Evolutionary conservation across 2,797 vertebrate genomes (phyloP).

Genomic region (Hozukius guyotensis): DNA sequence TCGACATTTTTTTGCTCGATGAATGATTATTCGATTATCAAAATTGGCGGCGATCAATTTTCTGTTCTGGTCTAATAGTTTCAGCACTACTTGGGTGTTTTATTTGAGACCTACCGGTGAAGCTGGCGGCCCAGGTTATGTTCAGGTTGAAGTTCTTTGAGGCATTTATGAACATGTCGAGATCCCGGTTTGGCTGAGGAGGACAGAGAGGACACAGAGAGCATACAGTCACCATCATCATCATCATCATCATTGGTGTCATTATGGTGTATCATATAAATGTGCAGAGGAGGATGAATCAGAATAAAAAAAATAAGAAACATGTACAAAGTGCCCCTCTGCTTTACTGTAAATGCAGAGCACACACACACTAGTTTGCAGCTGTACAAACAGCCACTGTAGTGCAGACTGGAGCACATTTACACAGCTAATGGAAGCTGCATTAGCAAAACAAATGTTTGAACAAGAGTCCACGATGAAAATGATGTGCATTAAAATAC

Average conservation of each 20-base stretch:
- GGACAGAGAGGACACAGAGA: neutral
- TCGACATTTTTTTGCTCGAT: neutral
- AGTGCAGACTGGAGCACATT: neutral
- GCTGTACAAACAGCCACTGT: slow-evolving; percentile 23
- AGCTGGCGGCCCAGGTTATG: slow-evolving; percentile 97
- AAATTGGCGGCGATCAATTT: neutral
- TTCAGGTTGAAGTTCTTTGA: slow-evolving; percentile 99
- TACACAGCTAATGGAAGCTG: slow-evolving; percentile 37
- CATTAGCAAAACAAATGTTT: slow-evolving; percentile 44
- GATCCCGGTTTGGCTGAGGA: slow-evolving; percentile 93
- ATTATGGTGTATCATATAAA: neutral
- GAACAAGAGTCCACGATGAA: neutral
- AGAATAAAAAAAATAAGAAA: neutral
- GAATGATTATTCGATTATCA: neutral
- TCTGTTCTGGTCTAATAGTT: neutral
- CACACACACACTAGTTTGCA: neutral
- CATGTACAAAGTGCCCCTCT: neutral
- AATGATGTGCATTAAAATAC: neutral
- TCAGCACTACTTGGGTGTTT: no score
- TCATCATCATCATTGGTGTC: neutral
- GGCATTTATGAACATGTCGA: slow-evolving; percentile 99
- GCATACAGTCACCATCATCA: neutral
- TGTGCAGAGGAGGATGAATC: neutral
- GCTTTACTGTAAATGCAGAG: neutral
- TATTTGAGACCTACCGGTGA: slow-evolving; percentile 86